Evolutionary conservation across 2,113 vertebrate genomes (phyloP).

Genomic region (Eulemur rufifrons): DNA sequence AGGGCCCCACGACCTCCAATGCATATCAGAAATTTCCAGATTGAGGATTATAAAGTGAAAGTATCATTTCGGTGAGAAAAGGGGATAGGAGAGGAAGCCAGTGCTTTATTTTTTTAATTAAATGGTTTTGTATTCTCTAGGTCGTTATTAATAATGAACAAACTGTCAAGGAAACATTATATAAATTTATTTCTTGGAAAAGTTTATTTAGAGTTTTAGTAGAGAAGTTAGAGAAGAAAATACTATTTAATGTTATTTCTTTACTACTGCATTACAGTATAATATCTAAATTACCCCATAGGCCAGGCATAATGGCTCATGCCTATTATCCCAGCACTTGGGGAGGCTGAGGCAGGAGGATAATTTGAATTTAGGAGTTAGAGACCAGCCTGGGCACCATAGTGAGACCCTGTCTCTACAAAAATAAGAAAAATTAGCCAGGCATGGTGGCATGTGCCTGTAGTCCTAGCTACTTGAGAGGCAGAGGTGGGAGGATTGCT

Average conservation of each 20-base stretch:
- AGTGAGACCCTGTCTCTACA: no score
- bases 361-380: no score
- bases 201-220: conserved; percentile 4
- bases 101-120: neutral
- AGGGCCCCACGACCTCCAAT: neutral
- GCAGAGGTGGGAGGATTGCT: no score
- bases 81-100: neutral
- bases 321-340: no score
- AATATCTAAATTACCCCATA: neutral
- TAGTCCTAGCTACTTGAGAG: no score
- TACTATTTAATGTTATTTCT: neutral
- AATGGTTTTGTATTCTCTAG: neutral
- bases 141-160: neutral
- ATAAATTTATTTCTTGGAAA: conserved; percentile 16
- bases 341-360: no score
- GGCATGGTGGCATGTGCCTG: no score
- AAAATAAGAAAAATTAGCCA: no score
- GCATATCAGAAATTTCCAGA: neutral
- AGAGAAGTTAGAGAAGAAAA: neutral
- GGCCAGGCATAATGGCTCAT: no score
- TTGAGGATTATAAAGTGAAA: neutral
- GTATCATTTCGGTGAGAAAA: neutral
- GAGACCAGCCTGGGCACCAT: no score
- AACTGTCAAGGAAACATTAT: neutral
- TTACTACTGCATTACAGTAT: neutral